Percentiles rank a stretch among this genome's conserved stretches.
These are phyloP conservation scores for Eupithecia vulgata DNA, from an alignment of 2,888 invertebrate species.

Conservation along the genomic window DNA sequence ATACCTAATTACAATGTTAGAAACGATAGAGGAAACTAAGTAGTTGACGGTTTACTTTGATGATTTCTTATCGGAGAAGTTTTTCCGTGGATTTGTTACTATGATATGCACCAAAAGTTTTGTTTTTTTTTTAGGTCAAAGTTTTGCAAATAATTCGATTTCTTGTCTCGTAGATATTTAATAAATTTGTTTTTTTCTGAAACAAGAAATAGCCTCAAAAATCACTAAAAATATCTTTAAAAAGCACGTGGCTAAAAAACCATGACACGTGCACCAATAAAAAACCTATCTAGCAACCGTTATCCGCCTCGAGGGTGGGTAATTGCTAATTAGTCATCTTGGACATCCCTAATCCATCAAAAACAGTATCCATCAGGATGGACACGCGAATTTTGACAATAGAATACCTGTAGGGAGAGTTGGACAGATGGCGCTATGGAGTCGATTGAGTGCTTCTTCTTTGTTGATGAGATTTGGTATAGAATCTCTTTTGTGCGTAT, in stretches of 20 bases:
- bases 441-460: background rate
- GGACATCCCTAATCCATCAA: constrained; percentile 57
- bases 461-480: background rate
- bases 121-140: too few species aligned
- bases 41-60: background rate
- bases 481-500: background rate
- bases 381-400: constrained; percentile 52
- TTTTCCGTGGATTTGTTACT: too few species aligned
- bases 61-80: too few species aligned
- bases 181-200: background rate
- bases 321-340: constrained; percentile 46
- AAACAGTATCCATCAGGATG: constrained; percentile 21
- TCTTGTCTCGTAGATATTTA: too few species aligned
- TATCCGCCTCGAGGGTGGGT: constrained; percentile 33
- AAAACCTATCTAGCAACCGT: constrained; percentile 18
- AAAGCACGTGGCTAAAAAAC: background rate
- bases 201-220: background rate
- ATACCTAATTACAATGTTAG: too few species aligned
- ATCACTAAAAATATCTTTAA: background rate
- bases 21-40: background rate
- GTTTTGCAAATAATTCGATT: too few species aligned
- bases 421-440: background rate
- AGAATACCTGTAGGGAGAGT: constrained; percentile 7
- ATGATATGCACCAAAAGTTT: too few species aligned
- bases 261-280: background rate